Percentiles rank a stretch among this genome's conserved stretches.
phyloP scores from a whole-genome alignment of 2,113 vertebrate species.

The Theristicus caerulescens region DNA sequence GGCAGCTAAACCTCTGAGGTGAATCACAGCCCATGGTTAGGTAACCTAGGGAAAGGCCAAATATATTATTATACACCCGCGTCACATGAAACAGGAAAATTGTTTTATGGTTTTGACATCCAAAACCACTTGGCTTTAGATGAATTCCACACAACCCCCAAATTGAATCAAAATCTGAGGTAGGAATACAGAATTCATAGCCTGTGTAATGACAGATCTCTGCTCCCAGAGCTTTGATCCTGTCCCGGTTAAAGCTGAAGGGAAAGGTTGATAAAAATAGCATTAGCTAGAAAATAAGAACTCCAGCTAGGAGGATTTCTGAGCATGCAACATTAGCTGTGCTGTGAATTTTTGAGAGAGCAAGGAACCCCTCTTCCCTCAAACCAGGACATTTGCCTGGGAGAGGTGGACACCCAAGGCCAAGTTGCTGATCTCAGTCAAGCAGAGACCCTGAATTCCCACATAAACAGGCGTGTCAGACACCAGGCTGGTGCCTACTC shows the following conservation, averaged over 20 bases:
- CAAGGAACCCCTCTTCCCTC: background rate
- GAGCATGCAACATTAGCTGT: background rate
- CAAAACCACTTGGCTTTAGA: background rate
- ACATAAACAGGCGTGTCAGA: background rate
- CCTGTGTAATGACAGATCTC: background rate
- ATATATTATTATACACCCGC: background rate
- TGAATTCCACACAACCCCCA: background rate
- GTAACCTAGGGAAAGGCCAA: background rate
- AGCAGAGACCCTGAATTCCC: background rate
- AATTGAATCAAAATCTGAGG: background rate
- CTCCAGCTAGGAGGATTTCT: background rate
- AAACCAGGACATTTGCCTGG: background rate
- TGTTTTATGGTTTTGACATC: background rate
- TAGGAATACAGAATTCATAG: background rate
- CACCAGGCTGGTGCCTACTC: background rate
- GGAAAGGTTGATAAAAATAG: background rate
- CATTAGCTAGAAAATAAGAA: background rate
- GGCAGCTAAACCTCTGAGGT: background rate
- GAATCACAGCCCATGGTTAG: background rate
- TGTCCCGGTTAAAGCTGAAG: background rate
- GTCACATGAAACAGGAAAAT: background rate
- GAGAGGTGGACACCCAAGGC: background rate
- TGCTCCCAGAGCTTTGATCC: background rate
- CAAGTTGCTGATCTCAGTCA: background rate
- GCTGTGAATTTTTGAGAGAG: background rate